These are phyloP conservation scores for Aldabrachelys gigantea DNA, from an alignment of 2,113 vertebrate genomes.

Conservation along the genomic window DNA sequence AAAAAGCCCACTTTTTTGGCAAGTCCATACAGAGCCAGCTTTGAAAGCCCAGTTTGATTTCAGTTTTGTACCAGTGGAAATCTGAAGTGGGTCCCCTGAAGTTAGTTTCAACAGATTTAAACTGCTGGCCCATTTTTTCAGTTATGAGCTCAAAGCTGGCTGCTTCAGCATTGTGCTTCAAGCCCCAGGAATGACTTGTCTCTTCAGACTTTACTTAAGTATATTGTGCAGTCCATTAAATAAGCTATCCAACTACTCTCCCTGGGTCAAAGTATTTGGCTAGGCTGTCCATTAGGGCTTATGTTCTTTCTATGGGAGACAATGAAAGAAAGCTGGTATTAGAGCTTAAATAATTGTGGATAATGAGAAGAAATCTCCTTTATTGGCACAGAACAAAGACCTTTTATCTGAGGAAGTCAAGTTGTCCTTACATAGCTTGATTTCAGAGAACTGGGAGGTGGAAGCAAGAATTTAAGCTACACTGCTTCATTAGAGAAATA, in stretches of 20 bases:
- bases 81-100: not conserved
- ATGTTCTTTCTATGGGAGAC: not conserved
- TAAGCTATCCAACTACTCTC: conserved; percentile 4
- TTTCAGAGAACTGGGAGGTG: not conserved
- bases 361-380: not conserved
- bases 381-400: not conserved
- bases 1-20: not conserved
- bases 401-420: not conserved
- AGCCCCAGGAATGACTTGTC: conserved; percentile 8
- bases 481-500: conserved; percentile 11
- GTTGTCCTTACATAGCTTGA: not conserved
- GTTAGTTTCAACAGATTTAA: not conserved
- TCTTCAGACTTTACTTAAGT: conserved; percentile 16
- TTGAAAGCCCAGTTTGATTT: not conserved
- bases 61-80: not conserved
- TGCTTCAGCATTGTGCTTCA: conserved; percentile 9
- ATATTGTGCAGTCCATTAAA: conserved; percentile 29
- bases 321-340: not conserved
- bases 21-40: not conserved
- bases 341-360: not conserved
- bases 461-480: not conserved
- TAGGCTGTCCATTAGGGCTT: not conserved
- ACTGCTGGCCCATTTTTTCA: not conserved
- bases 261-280: conserved; percentile 12
- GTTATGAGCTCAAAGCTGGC: not conserved